These are phyloP conservation scores for Musca domestica DNA, from an alignment of 1,140 invertebrate species.

Conservation along the genomic window DNA sequence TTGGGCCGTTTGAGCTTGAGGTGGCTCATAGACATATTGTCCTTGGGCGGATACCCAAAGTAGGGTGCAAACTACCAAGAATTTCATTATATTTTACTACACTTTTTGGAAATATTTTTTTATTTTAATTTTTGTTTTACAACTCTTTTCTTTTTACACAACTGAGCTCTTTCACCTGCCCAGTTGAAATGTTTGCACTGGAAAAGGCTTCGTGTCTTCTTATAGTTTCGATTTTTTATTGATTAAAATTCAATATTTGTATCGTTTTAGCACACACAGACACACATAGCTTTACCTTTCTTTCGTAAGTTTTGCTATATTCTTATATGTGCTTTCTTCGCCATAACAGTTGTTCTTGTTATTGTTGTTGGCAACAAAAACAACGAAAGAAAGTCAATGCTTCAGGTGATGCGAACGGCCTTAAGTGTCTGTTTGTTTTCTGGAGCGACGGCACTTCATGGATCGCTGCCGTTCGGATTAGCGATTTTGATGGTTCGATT, in stretches of 20 bases:
- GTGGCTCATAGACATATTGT: conserved; percentile 25
- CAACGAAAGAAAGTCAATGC: too few species aligned
- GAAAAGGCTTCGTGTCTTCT: conserved; percentile 1
- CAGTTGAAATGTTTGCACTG: conserved; percentile 20
- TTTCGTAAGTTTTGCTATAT: too few species aligned
- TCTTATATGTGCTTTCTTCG: too few species aligned
- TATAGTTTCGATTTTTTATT: conserved; percentile 16
- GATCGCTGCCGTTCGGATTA: too few species aligned
- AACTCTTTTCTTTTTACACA: conserved; percentile 4
- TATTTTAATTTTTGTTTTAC: background rate
- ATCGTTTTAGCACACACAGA: background rate
- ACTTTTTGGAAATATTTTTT: background rate
- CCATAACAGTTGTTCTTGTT: too few species aligned
- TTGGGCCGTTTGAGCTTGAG: background rate
- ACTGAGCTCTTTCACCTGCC: conserved; percentile 13
- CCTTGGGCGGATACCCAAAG: conserved; percentile 10
- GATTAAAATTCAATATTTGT: conserved; percentile 7
- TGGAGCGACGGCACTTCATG: too few species aligned
- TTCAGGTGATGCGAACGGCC: too few species aligned
- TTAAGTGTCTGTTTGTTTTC: too few species aligned
- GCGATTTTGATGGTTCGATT: too few species aligned
- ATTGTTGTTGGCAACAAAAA: too few species aligned
- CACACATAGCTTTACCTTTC: background rate
- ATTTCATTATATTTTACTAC: conserved; percentile 20
- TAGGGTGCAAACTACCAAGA: conserved; percentile 3